Evolutionary conservation across 1,140 invertebrate species (phyloP).

Genomic region (Aphelinus certus): DNA sequence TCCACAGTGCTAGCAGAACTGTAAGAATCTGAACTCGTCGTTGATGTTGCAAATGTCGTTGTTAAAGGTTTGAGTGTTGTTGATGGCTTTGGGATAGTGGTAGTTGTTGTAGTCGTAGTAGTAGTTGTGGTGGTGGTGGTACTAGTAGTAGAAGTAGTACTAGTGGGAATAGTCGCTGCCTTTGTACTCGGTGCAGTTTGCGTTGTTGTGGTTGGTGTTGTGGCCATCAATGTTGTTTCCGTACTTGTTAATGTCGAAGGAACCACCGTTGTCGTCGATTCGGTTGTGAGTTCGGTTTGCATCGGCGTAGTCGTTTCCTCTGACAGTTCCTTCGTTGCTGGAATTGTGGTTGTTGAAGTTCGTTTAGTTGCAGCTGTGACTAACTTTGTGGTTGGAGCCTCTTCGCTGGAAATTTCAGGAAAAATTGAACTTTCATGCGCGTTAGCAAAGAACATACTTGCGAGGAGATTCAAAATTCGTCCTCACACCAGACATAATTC

Average conservation of each 20-base stretch:
- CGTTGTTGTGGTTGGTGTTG: background rate
- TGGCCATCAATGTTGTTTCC: too few species aligned
- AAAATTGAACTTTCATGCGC: too few species aligned
- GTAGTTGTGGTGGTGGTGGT: background rate
- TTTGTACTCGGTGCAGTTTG: background rate
- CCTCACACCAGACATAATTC: too few species aligned
- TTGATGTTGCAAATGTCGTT: background rate
- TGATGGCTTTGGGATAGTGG: background rate
- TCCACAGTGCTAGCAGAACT: background rate
- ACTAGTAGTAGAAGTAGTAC: background rate
- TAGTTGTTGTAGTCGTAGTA: background rate
- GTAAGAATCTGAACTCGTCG: conserved; percentile 1
- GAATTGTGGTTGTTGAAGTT: too few species aligned
- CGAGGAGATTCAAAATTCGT: too few species aligned
- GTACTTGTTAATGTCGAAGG: background rate
- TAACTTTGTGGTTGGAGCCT: too few species aligned
- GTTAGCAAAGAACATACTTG: too few species aligned
- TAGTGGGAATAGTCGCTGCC: background rate
- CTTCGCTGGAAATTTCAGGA: too few species aligned
- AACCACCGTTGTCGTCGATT: background rate
- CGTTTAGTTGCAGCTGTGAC: background rate
- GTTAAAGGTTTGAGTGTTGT: background rate
- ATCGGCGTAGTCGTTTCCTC: background rate
- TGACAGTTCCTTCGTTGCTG: background rate
- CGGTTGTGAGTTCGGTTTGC: background rate